phyloP scores from a whole-genome alignment of 2,888 invertebrate species.

The Priocnemis perturbator region DNA sequence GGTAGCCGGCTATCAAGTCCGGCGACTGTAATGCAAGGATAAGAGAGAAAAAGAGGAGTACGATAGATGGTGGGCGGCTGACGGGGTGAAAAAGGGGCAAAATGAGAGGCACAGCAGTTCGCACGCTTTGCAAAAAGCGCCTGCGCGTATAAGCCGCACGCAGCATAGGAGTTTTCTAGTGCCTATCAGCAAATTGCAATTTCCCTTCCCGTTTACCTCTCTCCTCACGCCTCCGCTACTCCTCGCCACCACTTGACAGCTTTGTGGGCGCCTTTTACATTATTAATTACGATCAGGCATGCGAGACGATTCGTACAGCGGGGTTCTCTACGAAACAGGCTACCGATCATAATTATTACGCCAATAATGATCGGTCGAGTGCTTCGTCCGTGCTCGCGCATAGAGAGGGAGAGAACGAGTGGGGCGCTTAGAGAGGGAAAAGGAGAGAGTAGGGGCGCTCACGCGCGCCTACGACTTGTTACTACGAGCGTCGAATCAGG shows the following conservation, averaged over 20 bases:
- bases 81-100: background rate
- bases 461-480: background rate
- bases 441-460: too few relatives aligned
- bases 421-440: too few relatives aligned
- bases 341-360: slow-evolving; percentile 66
- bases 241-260: slow-evolving; percentile 56
- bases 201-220: slow-evolving; percentile 27
- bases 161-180: slow-evolving; percentile 60
- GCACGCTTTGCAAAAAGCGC: slow-evolving; percentile 15
- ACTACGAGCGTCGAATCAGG: slow-evolving; percentile 29
- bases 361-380: slow-evolving; percentile 50
- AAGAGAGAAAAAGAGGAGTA: background rate
- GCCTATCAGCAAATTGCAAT: slow-evolving; percentile 62
- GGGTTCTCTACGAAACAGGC: slow-evolving; percentile 57
- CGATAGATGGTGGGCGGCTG: background rate
- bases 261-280: slow-evolving; percentile 68
- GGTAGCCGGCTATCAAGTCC: background rate
- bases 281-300: slow-evolving; percentile 74
- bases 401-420: background rate
- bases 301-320: slow-evolving; percentile 69
- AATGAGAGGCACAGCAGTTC: background rate
- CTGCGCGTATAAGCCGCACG: slow-evolving; percentile 23
- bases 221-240: background rate
- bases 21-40: background rate
- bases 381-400: slow-evolving; percentile 20